A percentile compares a stretch with the other conserved stretches of the same genome.
phyloP scores from a whole-genome alignment of 2,113 vertebrate genomes.

The Tor tambroides region DNA sequence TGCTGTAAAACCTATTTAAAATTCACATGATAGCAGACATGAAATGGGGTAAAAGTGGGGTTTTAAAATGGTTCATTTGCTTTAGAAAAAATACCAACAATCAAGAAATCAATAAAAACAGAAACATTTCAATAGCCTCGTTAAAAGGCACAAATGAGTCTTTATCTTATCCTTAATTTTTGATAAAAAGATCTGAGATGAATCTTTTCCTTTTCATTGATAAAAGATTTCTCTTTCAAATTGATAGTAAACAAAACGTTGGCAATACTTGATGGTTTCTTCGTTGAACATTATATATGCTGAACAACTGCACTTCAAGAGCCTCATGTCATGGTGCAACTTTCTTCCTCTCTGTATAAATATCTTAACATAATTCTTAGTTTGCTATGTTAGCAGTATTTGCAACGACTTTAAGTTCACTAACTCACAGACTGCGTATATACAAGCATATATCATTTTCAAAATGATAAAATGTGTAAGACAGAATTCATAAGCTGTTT shows the following conservation, averaged over 20 bases:
- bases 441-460: neutral
- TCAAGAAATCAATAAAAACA: neutral
- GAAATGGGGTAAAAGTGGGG: neutral
- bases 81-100: neutral
- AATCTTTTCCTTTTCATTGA: neutral
- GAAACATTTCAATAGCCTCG: neutral
- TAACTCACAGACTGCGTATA: neutral
- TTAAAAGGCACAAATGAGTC: neutral
- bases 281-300: neutral
- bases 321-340: neutral
- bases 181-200: neutral
- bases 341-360: neutral
- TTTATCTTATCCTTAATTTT: neutral
- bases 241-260: neutral
- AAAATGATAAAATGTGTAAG: neutral
- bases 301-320: neutral
- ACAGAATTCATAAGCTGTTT: neutral
- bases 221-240: neutral
- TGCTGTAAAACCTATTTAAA: neutral
- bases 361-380: neutral
- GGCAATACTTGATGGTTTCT: neutral
- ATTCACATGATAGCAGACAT: neutral
- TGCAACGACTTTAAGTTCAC: neutral
- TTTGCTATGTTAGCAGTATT: slow-evolving; percentile 14
- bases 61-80: neutral